Evolutionary conservation across 2,113 vertebrate species (phyloP).

Genomic region (Oxyruncus cristatus): DNA sequence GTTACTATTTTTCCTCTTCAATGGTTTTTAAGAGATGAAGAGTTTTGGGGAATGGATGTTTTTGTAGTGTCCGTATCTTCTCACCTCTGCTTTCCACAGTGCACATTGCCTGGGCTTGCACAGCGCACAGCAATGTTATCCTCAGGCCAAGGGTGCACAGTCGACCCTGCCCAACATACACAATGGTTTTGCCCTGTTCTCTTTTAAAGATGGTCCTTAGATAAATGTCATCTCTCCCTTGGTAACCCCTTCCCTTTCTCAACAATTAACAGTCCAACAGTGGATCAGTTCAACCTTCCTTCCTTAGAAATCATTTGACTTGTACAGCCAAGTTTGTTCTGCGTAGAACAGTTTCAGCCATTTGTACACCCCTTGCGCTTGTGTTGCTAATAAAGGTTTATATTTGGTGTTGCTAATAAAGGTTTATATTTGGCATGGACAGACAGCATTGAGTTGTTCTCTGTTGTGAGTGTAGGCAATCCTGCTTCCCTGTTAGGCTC

Average conservation of each 20-base stretch:
- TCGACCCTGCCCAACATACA: background rate
- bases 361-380: background rate
- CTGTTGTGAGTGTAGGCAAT: fast-evolving
- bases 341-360: background rate
- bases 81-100: background rate
- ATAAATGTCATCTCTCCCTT: background rate
- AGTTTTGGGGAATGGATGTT: background rate
- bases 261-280: background rate
- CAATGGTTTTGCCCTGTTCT: background rate
- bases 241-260: background rate
- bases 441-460: background rate
- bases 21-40: background rate
- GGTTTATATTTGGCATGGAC: background rate
- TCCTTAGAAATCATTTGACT: background rate
- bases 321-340: background rate
- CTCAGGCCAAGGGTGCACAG: background rate
- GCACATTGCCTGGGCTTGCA: background rate
- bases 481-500: background rate
- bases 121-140: background rate
- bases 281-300: background rate
- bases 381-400: slow-evolving; percentile 48
- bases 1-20: background rate
- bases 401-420: slow-evolving; percentile 16
- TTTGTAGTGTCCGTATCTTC: background rate
- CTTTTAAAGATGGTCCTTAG: background rate